phyloP scores from a whole-genome alignment of 2,888 invertebrate genomes.

The Omphaloscelis lunosa region DNA sequence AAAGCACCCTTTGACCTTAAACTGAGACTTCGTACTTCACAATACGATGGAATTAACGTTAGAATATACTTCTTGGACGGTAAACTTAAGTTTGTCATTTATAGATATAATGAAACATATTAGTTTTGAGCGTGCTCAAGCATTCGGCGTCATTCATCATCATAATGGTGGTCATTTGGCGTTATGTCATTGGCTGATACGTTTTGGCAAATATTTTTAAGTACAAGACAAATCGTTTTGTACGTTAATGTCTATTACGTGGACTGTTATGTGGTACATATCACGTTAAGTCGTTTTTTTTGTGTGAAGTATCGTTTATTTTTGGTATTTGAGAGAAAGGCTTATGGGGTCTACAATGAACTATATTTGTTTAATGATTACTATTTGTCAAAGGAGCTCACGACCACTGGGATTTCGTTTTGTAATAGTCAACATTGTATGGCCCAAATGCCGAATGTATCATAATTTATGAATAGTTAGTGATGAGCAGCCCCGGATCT shows the following conservation, averaged over 20 bases:
- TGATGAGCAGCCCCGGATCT: too few relatives aligned
- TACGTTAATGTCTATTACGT: conserved; percentile 60
- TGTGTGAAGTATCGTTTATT: conserved; percentile 44
- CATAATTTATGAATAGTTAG: too few relatives aligned
- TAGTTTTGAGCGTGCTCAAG: conserved; percentile 63
- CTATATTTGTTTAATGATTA: conserved; percentile 5
- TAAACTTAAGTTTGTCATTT: conserved; percentile 46
- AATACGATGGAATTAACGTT: conserved; percentile 11
- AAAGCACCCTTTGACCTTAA: neutral
- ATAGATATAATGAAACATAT: conserved; percentile 60
- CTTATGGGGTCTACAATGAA: neutral
- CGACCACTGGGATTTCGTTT: too few relatives aligned
- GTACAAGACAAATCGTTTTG: conserved; percentile 64
- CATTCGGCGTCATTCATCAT: conserved; percentile 66
- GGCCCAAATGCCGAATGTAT: too few relatives aligned
- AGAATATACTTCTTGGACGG: neutral
- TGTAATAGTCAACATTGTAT: too few relatives aligned
- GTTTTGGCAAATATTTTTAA: conserved; percentile 68
- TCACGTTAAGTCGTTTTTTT: conserved; percentile 34
- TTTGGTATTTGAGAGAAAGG: conserved; percentile 52
- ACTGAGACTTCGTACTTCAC: neutral
- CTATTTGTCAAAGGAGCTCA: neutral
- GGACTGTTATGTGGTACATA: conserved; percentile 44
- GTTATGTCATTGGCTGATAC: conserved; percentile 67
- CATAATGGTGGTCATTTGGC: conserved; percentile 63